These are phyloP conservation scores for Rhinolophus ferrumequinum DNA, from an alignment of 2,113 vertebrate species.

Conservation along the genomic window DNA sequence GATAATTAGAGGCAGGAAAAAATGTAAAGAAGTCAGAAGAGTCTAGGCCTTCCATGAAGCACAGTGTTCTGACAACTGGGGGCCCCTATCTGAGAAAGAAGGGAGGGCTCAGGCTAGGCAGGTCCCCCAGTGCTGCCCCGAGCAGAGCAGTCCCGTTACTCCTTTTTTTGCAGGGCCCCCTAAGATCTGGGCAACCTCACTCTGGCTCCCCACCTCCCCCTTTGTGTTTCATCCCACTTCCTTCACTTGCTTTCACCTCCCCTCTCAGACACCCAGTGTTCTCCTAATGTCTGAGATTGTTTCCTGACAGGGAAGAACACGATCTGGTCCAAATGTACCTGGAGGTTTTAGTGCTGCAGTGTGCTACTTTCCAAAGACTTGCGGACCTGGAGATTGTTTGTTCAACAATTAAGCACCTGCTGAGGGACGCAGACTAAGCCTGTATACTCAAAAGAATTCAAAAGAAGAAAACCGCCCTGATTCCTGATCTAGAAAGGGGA, in stretches of 20 bases:
- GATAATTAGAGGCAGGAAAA: not conserved
- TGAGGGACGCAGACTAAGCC: not conserved
- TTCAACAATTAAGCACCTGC: not conserved
- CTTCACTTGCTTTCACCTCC: not conserved
- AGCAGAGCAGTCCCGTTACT: rapidly evolving
- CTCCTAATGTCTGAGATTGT: not conserved
- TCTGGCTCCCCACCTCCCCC: not conserved
- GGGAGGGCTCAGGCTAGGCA: not conserved
- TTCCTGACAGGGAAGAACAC: slow-evolving; percentile 15
- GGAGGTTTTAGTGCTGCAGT: not conserved
- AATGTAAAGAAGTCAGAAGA: not conserved
- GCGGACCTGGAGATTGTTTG: not conserved
- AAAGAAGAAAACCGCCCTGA: not conserved
- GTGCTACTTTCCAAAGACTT: not conserved
- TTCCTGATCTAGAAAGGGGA: not conserved
- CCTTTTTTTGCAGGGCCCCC: not conserved
- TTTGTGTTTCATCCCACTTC: not conserved
- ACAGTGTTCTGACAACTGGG: not conserved
- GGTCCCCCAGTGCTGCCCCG: not conserved
- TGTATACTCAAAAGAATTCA: not conserved
- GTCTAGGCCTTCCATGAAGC: not conserved
- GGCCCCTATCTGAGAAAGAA: not conserved
- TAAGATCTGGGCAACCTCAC: not conserved
- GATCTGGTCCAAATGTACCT: not conserved
- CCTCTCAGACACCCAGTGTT: not conserved